These are phyloP conservation scores for Phocoena phocoena DNA, from an alignment of 2,113 vertebrate species.

Conservation along the genomic window DNA sequence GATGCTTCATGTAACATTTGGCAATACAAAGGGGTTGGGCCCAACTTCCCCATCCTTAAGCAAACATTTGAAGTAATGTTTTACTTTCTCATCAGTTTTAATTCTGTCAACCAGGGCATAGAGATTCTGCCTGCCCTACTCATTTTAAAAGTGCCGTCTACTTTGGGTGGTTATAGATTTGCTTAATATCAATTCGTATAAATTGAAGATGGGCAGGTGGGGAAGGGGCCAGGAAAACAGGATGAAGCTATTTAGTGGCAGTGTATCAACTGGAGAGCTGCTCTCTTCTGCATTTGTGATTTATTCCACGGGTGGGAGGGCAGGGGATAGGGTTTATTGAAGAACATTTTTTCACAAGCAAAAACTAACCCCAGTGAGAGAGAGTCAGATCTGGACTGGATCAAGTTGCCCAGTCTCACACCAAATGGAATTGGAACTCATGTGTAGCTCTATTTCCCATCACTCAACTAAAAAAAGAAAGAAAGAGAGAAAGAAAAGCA, in stretches of 20 bases:
- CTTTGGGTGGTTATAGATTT: slow-evolving; percentile 75
- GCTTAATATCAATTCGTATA: slow-evolving; percentile 72
- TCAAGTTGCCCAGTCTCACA: slow-evolving; percentile 66
- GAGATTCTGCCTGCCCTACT: slow-evolving; percentile 71
- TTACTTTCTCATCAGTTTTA: slow-evolving; percentile 80
- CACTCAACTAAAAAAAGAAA: background rate
- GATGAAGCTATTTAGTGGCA: slow-evolving; percentile 79
- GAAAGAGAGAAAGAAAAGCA: background rate
- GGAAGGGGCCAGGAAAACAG: slow-evolving; percentile 78
- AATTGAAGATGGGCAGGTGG: slow-evolving; percentile 79
- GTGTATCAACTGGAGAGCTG: slow-evolving; percentile 72
- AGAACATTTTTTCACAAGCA: slow-evolving; percentile 78
- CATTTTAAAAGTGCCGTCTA: slow-evolving; percentile 72
- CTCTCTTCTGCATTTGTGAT: slow-evolving; percentile 79
- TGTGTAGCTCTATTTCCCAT: slow-evolving; percentile 40
- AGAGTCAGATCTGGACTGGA: slow-evolving; percentile 68
- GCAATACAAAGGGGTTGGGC: slow-evolving; percentile 79
- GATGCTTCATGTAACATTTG: slow-evolving; percentile 84
- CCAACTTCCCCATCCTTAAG: slow-evolving; percentile 82
- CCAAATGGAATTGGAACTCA: slow-evolving; percentile 57
- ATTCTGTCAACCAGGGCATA: slow-evolving; percentile 78
- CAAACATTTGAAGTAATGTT: slow-evolving; percentile 85
- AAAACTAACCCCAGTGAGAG: slow-evolving; percentile 72
- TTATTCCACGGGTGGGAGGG: slow-evolving; percentile 79
- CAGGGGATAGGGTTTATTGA: slow-evolving; percentile 74